Base-by-base conservation (phyloP, 1,140 invertebrate species). In the Eupristina koningsbergeri region DNA sequence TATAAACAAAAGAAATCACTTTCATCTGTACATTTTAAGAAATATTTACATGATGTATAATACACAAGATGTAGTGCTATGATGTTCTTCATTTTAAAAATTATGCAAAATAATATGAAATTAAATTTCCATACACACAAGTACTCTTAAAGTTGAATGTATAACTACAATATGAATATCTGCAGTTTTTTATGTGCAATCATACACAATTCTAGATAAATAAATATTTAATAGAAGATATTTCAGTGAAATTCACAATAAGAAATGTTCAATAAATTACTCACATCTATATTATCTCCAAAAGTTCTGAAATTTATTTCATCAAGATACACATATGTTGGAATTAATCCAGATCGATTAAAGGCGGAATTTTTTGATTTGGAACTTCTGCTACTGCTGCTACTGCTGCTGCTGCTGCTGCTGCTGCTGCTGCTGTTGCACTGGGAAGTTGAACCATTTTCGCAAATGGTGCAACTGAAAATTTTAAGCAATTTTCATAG, bases 321-420 rank as follows among this genome's bases (percentile, higher is more conserved):
- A 3, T 84, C 61, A 63, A 91, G 76, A 76, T 79, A 64, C 45
- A 91, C 79, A 22, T 80, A 87, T 17, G 88, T 85, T 31, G 88
- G 83, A 80, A 89, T 91, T 80, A 91, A 84, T 91, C 89, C 84
- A 91, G 86, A 69, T 89, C 86, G 64, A 91, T 89, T 80, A 90
- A 78, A 83, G 63, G 86, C 78, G 81, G 61, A 83, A 39, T 67
- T 81, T 75, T 67, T 82, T 75, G 81, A 83, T 11, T 71, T 63
- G 69, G 45, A 74, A 47, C 74, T 81, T 19, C 64, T 34, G 73
- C 78, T 71, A 71, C 45, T 81, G 15, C 15, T 17, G 81, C 45
- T 29, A 53, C 58, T 15, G 45, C 77, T 31, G 71, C 58, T 74
- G 74, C 45, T 29, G 67, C 58, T 26, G 45, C 77, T 31, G 71